Conservation (phyloP, 2,113 vertebrate species). For the Gobius niger region DNA sequence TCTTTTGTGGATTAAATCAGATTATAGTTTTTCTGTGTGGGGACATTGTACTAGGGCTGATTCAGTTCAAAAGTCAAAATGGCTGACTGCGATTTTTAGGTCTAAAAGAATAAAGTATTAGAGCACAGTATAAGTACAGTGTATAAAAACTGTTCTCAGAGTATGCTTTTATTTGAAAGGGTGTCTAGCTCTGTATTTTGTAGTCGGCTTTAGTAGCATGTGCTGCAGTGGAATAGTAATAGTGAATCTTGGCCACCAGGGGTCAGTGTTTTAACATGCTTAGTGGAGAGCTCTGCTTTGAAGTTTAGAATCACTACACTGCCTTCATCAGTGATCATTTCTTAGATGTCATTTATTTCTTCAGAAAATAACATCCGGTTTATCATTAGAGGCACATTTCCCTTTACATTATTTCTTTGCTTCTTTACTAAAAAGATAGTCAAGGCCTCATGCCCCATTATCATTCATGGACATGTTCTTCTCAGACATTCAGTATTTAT, state of each 20-base stretch:
- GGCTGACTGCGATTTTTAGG: too few species aligned
- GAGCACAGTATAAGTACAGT: too few species aligned
- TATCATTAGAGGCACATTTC: background rate
- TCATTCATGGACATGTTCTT: too few species aligned
- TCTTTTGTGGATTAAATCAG: slow-evolving; percentile 17
- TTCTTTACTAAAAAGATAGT: slow-evolving; percentile 28
- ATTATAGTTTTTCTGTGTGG: slow-evolving; percentile 5
- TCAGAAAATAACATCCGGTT: too few species aligned
- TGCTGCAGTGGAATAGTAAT: slow-evolving; percentile 22
- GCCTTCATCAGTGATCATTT: background rate
- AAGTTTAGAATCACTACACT: background rate
- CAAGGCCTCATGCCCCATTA: slow-evolving; percentile 13
- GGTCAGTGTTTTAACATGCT: slow-evolving; percentile 49
- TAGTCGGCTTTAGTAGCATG: background rate
- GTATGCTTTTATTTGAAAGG: background rate
- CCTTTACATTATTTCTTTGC: background rate
- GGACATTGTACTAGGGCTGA: background rate
- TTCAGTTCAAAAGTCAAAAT: too few species aligned
- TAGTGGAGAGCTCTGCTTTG: background rate
- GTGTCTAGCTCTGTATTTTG: background rate
- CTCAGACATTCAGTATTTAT: too few species aligned
- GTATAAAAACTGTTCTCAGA: too few species aligned
- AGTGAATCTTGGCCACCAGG: slow-evolving; percentile 39
- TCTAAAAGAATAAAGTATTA: too few species aligned
- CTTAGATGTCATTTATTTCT: too few species aligned